Conservation (phyloP, 2,888 invertebrate genomes). For the Diarsia dahlii region DNA sequence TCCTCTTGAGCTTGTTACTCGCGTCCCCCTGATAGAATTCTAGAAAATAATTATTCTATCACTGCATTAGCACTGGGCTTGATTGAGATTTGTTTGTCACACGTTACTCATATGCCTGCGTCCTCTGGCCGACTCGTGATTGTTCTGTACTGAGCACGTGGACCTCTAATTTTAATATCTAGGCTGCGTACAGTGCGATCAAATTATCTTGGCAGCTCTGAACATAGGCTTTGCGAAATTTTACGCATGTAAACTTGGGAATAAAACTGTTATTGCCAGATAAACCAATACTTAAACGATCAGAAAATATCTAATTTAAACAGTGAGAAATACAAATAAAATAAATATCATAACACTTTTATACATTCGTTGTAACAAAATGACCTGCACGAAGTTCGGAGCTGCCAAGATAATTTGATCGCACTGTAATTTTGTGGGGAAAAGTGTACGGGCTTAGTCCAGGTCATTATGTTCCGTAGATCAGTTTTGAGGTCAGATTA, state of each 20-base stretch:
- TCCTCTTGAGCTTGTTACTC: constrained; percentile 5
- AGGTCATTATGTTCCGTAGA: background rate
- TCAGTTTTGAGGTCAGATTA: background rate
- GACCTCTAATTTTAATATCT: background rate
- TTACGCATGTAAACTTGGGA: too few relatives aligned
- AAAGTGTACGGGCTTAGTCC: background rate
- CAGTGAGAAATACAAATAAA: too few relatives aligned
- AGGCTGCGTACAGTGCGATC: too few relatives aligned
- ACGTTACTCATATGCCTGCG: constrained; percentile 11
- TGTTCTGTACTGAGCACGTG: background rate
- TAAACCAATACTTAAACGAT: too few relatives aligned
- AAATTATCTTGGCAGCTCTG: too few relatives aligned
- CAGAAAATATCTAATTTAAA: too few relatives aligned
- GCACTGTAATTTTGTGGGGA: background rate
- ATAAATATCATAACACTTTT: too few relatives aligned
- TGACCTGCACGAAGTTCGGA: too few relatives aligned
- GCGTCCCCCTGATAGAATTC: constrained; percentile 36
- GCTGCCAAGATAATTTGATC: too few relatives aligned
- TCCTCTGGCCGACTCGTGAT: background rate
- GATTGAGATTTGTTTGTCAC: constrained; percentile 35
- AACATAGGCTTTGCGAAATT: too few relatives aligned
- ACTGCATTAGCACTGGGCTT: constrained; percentile 16
- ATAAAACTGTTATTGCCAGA: too few relatives aligned
- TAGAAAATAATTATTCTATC: constrained; percentile 40
- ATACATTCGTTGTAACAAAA: too few relatives aligned